phyloP scores from a whole-genome alignment of 2,113 vertebrate species.

The Ptilorrhoa leucosticta region DNA sequence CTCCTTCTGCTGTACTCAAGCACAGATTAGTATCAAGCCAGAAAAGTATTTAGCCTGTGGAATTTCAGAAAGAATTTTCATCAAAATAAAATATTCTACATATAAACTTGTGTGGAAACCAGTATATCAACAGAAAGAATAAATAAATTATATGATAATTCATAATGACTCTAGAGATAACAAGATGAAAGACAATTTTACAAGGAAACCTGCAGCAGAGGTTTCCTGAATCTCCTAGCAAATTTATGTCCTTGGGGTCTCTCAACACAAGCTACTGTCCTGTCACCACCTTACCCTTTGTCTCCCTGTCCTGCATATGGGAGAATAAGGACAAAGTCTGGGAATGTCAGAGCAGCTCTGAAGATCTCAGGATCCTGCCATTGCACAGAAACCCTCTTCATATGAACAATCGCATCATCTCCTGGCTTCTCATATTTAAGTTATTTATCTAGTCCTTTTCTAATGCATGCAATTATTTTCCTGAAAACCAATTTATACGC shows the following conservation, averaged over 20 bases:
- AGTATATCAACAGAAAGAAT: neutral
- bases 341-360: neutral
- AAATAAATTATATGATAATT: neutral
- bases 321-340: neutral
- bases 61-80: neutral
- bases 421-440: neutral
- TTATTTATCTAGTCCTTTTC: neutral
- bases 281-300: neutral
- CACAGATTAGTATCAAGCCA: constrained; percentile 26
- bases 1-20: neutral
- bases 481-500: neutral
- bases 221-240: neutral
- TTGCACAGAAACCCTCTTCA: neutral
- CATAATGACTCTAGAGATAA: neutral
- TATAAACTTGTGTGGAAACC: neutral
- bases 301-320: neutral
- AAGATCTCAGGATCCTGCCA: neutral
- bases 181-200: neutral
- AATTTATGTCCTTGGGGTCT: neutral
- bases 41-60: constrained; percentile 8
- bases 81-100: neutral
- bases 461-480: neutral
- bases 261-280: neutral
- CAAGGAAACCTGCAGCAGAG: neutral
- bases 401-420: neutral